Base-by-base conservation (phyloP, 2,113 vertebrate genomes). In the Callipepla squamata region DNA sequence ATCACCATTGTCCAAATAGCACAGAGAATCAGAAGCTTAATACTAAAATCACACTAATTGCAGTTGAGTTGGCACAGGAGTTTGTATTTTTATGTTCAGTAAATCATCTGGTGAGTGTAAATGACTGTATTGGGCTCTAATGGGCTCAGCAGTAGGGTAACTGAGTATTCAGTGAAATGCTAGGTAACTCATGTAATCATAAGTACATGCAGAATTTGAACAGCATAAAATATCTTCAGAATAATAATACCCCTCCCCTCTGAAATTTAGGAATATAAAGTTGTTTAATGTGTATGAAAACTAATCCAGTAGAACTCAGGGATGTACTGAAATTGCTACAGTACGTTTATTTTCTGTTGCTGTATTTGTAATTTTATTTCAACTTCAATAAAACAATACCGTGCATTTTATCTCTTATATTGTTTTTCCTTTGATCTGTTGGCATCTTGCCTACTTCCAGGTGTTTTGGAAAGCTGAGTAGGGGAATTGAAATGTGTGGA, bases 331-430 rank as follows among this genome's bases (percentile, higher is more conserved):
- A 72, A 74, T 68, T 80, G 32, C 65, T 70, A 1, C 45, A 44
- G 23, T 78, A 45, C 7, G 4, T 78, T 66, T 76, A 40, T 89
- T 92, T 90, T 87, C 53, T 89, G 36, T 44, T 90, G 61, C 44
- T 91, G 4, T 80, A 13, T 78, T 90, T 89, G 36, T 1, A 40
- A 20, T 87, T 73, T 50, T 79, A 48, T 62, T 91, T 94, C 32
- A 20, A 2, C 5, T 67, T 87, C 76, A 95, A 95, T 95, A 94
- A 95, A 96, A 75, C 32, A 9, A 0, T 57, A 6, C 38, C 67
- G 2, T 67, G 5, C 73, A 13, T 38, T 89, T 90, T 42, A 6
- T 61, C 28, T 76, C 20, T 92, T 80, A 22, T 20, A 26, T 48
- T 90, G 75, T 77, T 89, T 87, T 91, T 90, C 20, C 48, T 88